A percentile compares a stretch with the other conserved stretches of the same genome.
phyloP scores from a whole-genome alignment of 2,888 invertebrate species.

The Omphaloscelis lunosa region DNA sequence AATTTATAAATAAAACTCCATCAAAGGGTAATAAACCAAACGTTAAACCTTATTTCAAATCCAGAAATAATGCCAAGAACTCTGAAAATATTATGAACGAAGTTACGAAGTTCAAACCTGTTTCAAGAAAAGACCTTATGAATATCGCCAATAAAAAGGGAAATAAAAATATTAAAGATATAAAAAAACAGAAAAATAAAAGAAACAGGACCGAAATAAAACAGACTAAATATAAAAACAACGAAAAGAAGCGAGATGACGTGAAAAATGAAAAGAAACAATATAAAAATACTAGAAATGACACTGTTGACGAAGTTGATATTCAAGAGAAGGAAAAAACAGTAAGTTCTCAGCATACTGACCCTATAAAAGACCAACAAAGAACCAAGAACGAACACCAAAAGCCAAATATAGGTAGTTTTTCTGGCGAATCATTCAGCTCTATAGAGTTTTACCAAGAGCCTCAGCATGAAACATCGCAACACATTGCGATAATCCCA shows the following conservation, averaged over 20 bases:
- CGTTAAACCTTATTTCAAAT: neutral
- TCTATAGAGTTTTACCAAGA: slow-evolving; percentile 20
- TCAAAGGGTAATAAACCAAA: neutral
- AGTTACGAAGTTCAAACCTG: neutral
- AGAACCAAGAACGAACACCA: neutral
- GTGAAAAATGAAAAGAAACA: neutral
- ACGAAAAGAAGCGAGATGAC: neutral
- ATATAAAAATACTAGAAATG: too few relatives aligned
- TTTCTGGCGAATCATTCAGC: neutral
- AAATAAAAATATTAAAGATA: neutral
- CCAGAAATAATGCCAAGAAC: neutral
- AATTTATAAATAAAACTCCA: neutral
- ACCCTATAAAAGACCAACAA: neutral
- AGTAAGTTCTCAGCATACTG: neutral
- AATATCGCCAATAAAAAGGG: neutral
- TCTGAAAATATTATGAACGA: neutral
- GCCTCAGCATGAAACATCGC: neutral
- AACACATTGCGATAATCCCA: neutral
- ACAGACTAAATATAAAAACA: neutral
- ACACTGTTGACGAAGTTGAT: too few relatives aligned
- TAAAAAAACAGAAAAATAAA: neutral
- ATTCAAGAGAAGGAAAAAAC: neutral
- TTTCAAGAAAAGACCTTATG: neutral
- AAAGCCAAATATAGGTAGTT: neutral
- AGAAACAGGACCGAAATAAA: neutral